Evolutionary conservation across 2,797 vertebrate genomes (phyloP), one percentile per base, ranked within the genome.

Genomic region (Sylvilagus floridanus): DNA sequence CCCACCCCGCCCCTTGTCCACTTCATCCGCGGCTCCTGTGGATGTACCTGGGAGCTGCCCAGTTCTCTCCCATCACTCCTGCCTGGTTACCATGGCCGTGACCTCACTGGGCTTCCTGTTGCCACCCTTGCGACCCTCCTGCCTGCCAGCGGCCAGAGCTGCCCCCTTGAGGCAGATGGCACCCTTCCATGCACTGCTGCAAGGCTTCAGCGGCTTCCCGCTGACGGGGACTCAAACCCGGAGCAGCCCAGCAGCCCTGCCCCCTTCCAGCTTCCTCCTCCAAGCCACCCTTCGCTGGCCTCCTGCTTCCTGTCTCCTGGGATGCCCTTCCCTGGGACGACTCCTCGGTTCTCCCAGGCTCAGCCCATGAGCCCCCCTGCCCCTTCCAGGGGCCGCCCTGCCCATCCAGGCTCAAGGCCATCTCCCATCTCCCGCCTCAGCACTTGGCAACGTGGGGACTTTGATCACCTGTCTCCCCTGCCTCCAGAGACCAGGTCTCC

Each of bases 21-120:
- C 17, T 8, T 54, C 77, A 37, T 26, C 84, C 81, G 35, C 32
- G 75, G 47, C 73, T 84, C 52, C 60, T 28, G 5, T 4, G 75
- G 42, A 54, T 47, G n/a, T 52, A 52, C 22, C 71, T 26, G 30
- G 62, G 83, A 52, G 57, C 52, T 26, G 37, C 83, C 65, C 6
- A 7, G 22, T 62, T 42, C 54, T 69, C 52, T 68, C 8, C 35
- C 0, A 0, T 32, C 63, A 3, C 24, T 35, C 42, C 83, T 12
- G 16, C 63, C 69, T 12, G 35, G 37, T 24, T 0, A 1, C 35
- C 5, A 5, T 0, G 26, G 32, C 62, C 0, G 2, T 63, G 54
- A 84, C 32, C 83, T 71, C 32, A 8, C 32, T 3, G 52, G n/a
- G 12, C 72, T 65, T 42, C 73, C 47, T 65, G 35, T 14, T 17